Evolutionary conservation across 2,888 invertebrate genomes (phyloP).

Genomic region (Isotomurus palustris): DNA sequence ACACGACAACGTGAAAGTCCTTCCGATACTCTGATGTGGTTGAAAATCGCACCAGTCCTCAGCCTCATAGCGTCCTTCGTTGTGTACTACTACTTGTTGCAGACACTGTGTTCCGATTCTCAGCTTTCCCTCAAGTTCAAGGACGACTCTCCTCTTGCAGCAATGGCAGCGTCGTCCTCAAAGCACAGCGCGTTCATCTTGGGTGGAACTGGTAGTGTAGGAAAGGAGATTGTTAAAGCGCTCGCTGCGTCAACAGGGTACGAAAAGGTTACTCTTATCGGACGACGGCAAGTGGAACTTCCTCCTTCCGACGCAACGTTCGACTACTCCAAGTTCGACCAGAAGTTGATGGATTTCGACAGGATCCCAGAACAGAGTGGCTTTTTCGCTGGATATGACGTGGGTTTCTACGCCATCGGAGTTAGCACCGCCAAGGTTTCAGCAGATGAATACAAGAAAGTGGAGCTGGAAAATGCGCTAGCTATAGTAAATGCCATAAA

Average conservation of each 20-base stretch:
- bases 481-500: neutral
- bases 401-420: slow-evolving; percentile 46
- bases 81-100: too few relatives aligned
- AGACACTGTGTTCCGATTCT: too few relatives aligned
- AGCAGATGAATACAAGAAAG: neutral
- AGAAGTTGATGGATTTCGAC: slow-evolving; percentile 54
- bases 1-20: too few relatives aligned
- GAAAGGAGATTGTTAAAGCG: slow-evolving; percentile 51
- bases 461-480: slow-evolving; percentile 7
- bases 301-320: neutral
- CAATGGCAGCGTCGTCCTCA: too few relatives aligned
- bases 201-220: slow-evolving; percentile 54
- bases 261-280: slow-evolving; percentile 50
- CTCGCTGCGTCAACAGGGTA: slow-evolving; percentile 49
- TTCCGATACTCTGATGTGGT: too few relatives aligned
- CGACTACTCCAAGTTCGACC: slow-evolving; percentile 47
- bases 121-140: too few relatives aligned
- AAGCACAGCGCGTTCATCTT: slow-evolving; percentile 50
- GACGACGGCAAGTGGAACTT: slow-evolving; percentile 49
- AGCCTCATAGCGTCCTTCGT: too few relatives aligned
- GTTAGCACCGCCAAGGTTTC: slow-evolving; percentile 2
- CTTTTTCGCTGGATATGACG: slow-evolving; percentile 51
- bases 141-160: too few relatives aligned
- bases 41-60: too few relatives aligned
- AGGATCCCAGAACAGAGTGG: slow-evolving; percentile 51